Evolutionary conservation across 2,888 invertebrate genomes (phyloP).

Genomic region (Eueremaeus valkanovi): DNA sequence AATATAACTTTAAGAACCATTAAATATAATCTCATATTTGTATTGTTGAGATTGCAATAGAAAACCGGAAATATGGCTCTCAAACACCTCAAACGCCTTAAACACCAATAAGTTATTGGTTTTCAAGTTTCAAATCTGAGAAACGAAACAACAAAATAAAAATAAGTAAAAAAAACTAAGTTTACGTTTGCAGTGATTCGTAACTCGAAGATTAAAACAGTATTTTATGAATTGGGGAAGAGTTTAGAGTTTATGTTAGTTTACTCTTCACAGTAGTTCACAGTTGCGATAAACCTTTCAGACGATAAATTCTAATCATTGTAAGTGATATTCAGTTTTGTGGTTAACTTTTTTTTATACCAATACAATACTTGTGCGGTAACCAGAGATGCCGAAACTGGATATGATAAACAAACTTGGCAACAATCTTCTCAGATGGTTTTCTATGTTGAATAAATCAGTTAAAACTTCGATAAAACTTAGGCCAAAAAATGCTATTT

Average conservation of each 20-base stretch:
- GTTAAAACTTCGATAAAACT: no score
- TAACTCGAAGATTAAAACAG: not conserved
- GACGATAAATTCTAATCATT: not conserved
- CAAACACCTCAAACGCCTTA: slow-evolving; percentile 3
- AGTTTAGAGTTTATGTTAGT: not conserved
- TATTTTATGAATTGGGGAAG: not conserved
- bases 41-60: slow-evolving; percentile 9
- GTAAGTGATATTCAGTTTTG: not conserved
- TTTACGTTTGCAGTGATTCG: not conserved
- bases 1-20: not conserved
- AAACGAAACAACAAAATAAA: not conserved
- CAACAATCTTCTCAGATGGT: no score
- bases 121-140: not conserved
- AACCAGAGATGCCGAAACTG: no score
- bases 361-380: not conserved
- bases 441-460: no score
- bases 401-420: no score
- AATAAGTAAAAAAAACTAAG: not conserved
- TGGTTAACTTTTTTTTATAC: not conserved
- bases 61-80: slow-evolving; percentile 35
- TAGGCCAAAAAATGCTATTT: no score
- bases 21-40: not conserved
- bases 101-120: slow-evolving; percentile 21
- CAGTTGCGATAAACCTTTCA: not conserved
- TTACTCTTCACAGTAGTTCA: no score